phyloP scores from a whole-genome alignment of 2,797 vertebrate species.

The Melanotaenia parkinsoni region DNA sequence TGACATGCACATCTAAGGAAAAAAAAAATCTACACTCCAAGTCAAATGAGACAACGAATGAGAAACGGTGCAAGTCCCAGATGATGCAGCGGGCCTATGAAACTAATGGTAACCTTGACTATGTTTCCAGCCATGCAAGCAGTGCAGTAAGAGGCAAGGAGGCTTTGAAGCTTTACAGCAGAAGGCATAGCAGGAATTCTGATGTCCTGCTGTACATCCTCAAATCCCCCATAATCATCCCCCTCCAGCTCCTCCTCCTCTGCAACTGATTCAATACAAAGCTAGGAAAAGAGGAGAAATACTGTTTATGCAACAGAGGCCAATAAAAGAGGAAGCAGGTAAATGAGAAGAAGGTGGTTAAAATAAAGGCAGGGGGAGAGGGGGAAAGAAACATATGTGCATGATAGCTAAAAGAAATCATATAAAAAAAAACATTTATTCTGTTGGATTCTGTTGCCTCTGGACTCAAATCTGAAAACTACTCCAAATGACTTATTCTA shows the following conservation, averaged over 20 bases:
- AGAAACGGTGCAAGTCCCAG: conserved; percentile 5
- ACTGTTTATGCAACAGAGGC: conserved; percentile 4
- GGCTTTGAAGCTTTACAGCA: conserved; percentile 87
- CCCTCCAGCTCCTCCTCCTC: conserved; percentile 4
- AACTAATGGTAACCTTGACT: conserved; percentile 62
- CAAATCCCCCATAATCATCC: conserved; percentile 37
- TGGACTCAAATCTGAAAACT: conserved; percentile 76
- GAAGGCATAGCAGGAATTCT: conserved; percentile 89
- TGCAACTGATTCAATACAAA: conserved; percentile 37
- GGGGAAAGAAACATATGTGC: neutral
- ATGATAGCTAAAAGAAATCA: conserved; percentile 14
- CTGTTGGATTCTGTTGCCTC: conserved; percentile 49
- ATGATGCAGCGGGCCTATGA: conserved; percentile 20
- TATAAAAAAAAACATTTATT: conserved; percentile 6
- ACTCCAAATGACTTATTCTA: conserved; percentile 62
- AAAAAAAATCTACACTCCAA: conserved; percentile 1
- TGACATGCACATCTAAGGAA: neutral
- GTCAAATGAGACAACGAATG: conserved; percentile 14
- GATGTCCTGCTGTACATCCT: conserved; percentile 77
- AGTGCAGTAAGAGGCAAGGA: conserved; percentile 74
- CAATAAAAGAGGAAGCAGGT: conserved; percentile 13
- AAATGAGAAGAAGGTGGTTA: conserved; percentile 2
- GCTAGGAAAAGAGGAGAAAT: conserved; percentile 25
- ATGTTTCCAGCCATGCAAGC: conserved; percentile 77
- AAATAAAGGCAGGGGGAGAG: conserved; percentile 14